Conservation (phyloP, 2,113 vertebrate species). For the Barnardius zonarius region DNA sequence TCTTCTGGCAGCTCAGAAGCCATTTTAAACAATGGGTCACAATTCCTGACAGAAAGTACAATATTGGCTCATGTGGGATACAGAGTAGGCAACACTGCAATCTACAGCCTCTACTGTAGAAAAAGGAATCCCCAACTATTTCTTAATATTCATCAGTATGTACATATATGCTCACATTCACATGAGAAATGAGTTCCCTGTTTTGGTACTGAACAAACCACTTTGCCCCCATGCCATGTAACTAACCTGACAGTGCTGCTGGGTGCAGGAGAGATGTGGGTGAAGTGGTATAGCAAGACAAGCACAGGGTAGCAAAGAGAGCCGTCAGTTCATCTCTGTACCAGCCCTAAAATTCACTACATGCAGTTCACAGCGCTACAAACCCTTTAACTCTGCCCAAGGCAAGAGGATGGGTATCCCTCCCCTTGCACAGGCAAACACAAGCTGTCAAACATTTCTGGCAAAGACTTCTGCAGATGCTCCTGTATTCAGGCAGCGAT, state of each 20-base stretch:
- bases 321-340: neutral
- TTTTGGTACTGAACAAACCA: neutral
- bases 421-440: neutral
- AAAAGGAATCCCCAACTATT: neutral
- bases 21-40: neutral
- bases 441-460: neutral
- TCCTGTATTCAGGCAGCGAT: neutral
- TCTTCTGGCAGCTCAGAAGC: neutral
- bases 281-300: neutral
- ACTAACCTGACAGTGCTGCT: neutral
- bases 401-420: neutral
- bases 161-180: neutral
- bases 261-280: neutral
- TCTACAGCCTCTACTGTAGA: neutral
- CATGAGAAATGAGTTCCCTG: neutral
- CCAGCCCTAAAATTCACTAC: neutral
- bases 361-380: neutral
- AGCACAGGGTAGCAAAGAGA: neutral
- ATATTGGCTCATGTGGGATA: rapidly evolving
- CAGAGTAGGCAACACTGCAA: neutral
- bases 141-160: neutral
- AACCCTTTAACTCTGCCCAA: neutral
- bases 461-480: neutral
- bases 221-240: rapidly evolving
- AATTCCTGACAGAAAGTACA: neutral